Percentiles rank a stretch among this genome's conserved stretches.
Conservation (phyloP, 2,113 vertebrate species). For the Xenopus borealis region DNA sequence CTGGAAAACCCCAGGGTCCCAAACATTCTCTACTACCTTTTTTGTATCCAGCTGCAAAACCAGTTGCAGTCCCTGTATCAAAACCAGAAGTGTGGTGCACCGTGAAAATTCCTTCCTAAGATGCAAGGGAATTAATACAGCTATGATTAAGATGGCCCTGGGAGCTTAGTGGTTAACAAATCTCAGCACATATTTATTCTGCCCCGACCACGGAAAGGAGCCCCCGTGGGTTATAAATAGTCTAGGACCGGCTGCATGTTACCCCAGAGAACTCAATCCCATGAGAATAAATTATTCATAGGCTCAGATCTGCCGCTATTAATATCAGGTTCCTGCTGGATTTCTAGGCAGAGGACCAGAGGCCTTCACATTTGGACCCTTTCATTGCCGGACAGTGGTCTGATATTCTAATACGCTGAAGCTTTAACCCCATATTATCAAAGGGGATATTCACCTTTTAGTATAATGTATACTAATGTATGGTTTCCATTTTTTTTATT, state of each 20-base stretch:
- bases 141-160: no score
- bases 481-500: no score
- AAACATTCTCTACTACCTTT: no score
- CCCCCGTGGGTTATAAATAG: constrained; percentile 27
- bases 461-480: no score
- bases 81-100: background rate
- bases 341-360: background rate
- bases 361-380: background rate
- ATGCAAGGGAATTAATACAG: no score
- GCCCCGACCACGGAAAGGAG: background rate
- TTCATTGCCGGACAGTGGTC: background rate
- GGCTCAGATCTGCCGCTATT: constrained; percentile 20
- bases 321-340: constrained; percentile 22
- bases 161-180: background rate
- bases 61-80: background rate
- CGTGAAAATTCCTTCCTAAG: no score
- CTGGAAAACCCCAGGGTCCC: no score
- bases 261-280: constrained; percentile 6
- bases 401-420: background rate
- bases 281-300: constrained; percentile 24
- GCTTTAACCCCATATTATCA: background rate
- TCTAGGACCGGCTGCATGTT: background rate
- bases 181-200: background rate
- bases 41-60: no score
- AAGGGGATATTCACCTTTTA: no score